Conservation (phyloP, 2,888 invertebrate species). For the Scaptomyza reducta region DNA sequence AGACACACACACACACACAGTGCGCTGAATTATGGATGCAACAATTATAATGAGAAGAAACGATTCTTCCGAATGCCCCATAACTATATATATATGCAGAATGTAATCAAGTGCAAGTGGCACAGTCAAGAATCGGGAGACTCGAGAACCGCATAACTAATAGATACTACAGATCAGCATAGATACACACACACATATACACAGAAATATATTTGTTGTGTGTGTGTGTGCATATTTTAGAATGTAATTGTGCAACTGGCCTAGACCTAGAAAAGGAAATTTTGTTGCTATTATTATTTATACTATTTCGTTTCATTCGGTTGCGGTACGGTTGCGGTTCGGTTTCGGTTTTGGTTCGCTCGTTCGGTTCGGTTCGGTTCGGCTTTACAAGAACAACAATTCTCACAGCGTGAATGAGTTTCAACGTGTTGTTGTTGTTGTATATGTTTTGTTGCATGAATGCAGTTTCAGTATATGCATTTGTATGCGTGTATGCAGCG, state of each 20-base stretch:
- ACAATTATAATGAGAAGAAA: conserved; percentile 9
- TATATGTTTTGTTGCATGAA: conserved; percentile 16
- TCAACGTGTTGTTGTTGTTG: conserved; percentile 2
- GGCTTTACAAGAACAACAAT: conserved; percentile 17
- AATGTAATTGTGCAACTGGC: conserved; percentile 83
- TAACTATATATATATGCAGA: not conserved
- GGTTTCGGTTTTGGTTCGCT: conserved; percentile 19
- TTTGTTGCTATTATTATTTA: conserved; percentile 82
- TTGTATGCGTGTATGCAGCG: conserved; percentile 35
- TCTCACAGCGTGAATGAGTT: conserved; percentile 24
- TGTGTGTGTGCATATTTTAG: conserved; percentile 77
- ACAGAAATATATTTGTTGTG: conserved; percentile 15
- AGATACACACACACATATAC: conserved; percentile 9
- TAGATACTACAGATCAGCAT: conserved; percentile 12
- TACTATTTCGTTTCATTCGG: conserved; percentile 43
- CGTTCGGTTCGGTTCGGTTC: not conserved
- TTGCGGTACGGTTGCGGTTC: not conserved
- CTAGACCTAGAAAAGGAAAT: conserved; percentile 84
- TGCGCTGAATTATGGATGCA: conserved; percentile 18
- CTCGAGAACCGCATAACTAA: conserved; percentile 34
- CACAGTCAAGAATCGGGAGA: conserved; percentile 53
- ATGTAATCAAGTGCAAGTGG: conserved; percentile 44
- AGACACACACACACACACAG: too few relatives aligned
- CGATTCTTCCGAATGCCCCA: conserved; percentile 3
- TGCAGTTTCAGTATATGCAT: conserved; percentile 26